Percentiles rank a stretch among this genome's conserved stretches.
Conservation (phyloP, 92 coral and sea anemone genomes). For the Pocillopora grandis region DNA sequence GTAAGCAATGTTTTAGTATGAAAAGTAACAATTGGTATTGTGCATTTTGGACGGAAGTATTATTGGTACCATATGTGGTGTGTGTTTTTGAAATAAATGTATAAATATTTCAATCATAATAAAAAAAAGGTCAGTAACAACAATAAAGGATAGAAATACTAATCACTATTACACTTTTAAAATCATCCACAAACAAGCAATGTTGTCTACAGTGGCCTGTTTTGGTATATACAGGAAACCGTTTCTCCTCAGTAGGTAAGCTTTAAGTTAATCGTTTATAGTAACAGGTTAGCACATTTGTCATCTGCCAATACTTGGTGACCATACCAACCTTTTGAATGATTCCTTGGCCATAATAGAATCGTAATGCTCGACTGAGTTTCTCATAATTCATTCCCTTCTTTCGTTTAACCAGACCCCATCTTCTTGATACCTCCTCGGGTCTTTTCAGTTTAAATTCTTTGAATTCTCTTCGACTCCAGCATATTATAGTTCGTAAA, state of each 20-base stretch:
- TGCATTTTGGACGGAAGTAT: too few relatives aligned
- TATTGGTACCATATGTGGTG: too few relatives aligned
- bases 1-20: too few relatives aligned
- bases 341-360: slow-evolving; percentile 92
- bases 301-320: background rate
- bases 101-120: background rate
- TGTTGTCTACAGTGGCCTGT: too few relatives aligned
- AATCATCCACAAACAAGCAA: too few relatives aligned
- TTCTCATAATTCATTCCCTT: slow-evolving; percentile 95
- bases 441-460: slow-evolving; percentile 88
- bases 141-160: too few relatives aligned
- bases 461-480: slow-evolving; percentile 81
- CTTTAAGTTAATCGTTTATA: background rate
- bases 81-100: background rate
- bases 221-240: too few relatives aligned
- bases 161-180: too few relatives aligned
- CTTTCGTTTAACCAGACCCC: slow-evolving; percentile 90
- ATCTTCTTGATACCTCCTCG: slow-evolving; percentile 87
- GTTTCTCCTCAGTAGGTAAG: background rate
- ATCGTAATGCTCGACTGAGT: slow-evolving; percentile 88
- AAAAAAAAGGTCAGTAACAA: too few relatives aligned
- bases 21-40: too few relatives aligned
- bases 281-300: background rate
- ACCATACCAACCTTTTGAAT: slow-evolving; percentile 73
- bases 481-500: slow-evolving; percentile 73